Evolutionary conservation across 2,888 invertebrate genomes (phyloP).

Genomic region (Mimas tiliae): DNA sequence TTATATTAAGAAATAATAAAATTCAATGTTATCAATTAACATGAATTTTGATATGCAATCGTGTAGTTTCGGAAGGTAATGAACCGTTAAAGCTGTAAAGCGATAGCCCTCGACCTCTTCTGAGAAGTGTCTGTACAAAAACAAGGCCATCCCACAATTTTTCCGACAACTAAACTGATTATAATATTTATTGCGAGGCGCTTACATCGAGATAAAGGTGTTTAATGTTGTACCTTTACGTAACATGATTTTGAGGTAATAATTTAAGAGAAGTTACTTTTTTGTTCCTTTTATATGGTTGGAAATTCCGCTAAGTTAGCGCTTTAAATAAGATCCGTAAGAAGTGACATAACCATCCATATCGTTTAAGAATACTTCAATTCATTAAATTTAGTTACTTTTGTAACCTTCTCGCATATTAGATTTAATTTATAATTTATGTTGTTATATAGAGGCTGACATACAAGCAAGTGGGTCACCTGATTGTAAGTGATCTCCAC

Average conservation of each 20-base stretch:
- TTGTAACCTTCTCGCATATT: too few relatives aligned
- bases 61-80: slow-evolving; percentile 10
- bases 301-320: too few relatives aligned
- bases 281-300: too few relatives aligned
- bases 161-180: slow-evolving; percentile 12
- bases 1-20: not conserved
- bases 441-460: too few relatives aligned
- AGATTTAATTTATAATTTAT: too few relatives aligned
- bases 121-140: not conserved
- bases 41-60: not conserved
- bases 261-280: not conserved
- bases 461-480: too few relatives aligned
- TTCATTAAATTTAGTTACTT: too few relatives aligned
- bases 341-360: too few relatives aligned
- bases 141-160: slow-evolving; percentile 4
- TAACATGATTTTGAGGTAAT: not conserved
- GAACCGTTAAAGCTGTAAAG: slow-evolving; percentile 14
- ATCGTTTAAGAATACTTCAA: too few relatives aligned
- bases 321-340: too few relatives aligned
- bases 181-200: slow-evolving; percentile 8
- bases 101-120: slow-evolving; percentile 6
- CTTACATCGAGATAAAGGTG: not conserved
- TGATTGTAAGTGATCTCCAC: too few relatives aligned
- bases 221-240: not conserved
- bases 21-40: slow-evolving; percentile 9